Evolutionary conservation across 2,888 invertebrate genomes (phyloP).

Genomic region (Escarpia spicata): DNA sequence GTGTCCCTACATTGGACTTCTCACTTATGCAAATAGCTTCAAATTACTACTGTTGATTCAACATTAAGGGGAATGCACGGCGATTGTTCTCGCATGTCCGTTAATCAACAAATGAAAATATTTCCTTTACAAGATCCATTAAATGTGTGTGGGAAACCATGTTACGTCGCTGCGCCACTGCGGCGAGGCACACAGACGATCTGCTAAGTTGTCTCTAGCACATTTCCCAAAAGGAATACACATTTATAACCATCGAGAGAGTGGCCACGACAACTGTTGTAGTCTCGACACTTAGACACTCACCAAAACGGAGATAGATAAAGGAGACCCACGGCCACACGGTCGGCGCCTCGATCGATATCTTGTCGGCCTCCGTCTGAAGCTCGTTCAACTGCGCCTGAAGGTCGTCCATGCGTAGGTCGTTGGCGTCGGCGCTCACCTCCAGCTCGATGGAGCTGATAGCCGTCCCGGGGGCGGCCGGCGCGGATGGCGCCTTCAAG

Average conservation of each 20-base stretch:
- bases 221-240: too few species aligned
- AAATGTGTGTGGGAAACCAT: too few species aligned
- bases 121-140: too few species aligned
- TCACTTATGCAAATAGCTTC: too few species aligned
- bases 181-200: too few species aligned
- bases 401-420: not conserved
- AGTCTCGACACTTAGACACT: not conserved
- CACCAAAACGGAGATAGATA: not conserved
- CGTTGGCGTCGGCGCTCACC: conserved; percentile 19
- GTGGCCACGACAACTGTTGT: not conserved
- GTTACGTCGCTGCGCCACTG: too few species aligned
- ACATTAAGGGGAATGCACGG: too few species aligned
- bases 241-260: not conserved
- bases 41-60: too few species aligned
- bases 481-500: not conserved
- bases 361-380: not conserved
- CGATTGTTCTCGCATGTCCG: too few species aligned
- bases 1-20: too few species aligned
- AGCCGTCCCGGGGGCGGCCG: not conserved
- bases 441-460: not conserved
- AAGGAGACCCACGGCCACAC: not conserved
- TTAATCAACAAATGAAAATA: too few species aligned
- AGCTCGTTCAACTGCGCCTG: not conserved
- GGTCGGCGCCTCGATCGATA: not conserved
- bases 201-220: too few species aligned